A percentile compares a stretch with the other conserved stretches of the same genome.
phyloP scores from a whole-genome alignment of 2,113 vertebrate genomes.

The Corvus cornix region DNA sequence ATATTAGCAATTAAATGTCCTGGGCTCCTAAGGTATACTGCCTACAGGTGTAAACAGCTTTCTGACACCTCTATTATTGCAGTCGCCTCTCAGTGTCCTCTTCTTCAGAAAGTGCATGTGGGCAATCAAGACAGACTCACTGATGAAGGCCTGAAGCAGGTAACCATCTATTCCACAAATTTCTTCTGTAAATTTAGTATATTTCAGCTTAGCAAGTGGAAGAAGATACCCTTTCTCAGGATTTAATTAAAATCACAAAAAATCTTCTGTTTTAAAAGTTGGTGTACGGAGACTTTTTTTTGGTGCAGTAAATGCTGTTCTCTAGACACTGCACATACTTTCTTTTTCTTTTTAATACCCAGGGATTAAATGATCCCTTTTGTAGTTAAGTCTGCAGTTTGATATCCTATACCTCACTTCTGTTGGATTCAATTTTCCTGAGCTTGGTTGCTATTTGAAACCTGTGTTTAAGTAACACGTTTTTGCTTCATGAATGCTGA shows the following conservation, averaged over 20 bases:
- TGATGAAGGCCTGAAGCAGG: constrained; percentile 91
- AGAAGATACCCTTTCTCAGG: background rate
- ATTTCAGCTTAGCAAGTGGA: background rate
- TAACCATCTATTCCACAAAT: constrained; percentile 52
- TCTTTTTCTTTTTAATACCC: background rate
- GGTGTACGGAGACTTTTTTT: background rate
- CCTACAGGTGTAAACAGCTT: constrained; percentile 96
- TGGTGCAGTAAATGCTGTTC: background rate
- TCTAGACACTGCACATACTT: background rate
- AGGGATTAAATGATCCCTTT: background rate
- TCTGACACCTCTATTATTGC: constrained; percentile 90
- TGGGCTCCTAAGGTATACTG: constrained; percentile 91
- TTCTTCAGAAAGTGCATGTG: constrained; percentile 94
- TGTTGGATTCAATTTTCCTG: background rate
- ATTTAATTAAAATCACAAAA: background rate
- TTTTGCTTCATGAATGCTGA: background rate
- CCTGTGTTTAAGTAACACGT: background rate
- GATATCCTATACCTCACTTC: background rate
- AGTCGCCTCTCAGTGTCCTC: constrained; percentile 89
- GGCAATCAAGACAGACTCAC: constrained; percentile 98
- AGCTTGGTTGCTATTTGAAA: background rate
- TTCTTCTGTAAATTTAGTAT: background rate
- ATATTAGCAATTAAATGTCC: constrained; percentile 90
- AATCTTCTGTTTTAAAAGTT: background rate
- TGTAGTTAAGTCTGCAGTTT: background rate